Evolutionary conservation across 2,888 invertebrate species (phyloP).

Genomic region (Apotomis turbidana): DNA sequence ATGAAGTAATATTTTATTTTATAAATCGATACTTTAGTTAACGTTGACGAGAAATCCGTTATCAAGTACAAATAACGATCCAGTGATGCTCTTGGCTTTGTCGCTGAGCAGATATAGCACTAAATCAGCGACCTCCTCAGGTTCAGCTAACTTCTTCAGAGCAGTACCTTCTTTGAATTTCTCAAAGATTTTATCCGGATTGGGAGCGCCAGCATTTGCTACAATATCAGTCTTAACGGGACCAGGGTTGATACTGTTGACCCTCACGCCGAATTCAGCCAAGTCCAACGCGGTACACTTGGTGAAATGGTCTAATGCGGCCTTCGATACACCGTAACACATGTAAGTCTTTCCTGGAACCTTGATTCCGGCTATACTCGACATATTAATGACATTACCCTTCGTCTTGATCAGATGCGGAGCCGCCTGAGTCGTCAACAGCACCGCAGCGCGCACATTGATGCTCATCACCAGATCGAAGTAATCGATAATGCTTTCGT

Average conservation of each 20-base stretch:
- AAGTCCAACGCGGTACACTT: neutral
- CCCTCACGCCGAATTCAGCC: neutral
- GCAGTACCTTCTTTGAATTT: neutral
- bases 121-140: slow-evolving; percentile 3
- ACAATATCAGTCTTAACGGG: neutral
- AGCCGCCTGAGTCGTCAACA: neutral
- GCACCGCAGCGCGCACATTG: neutral
- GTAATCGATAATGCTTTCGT: neutral
- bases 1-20: too few relatives aligned
- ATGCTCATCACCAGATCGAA: neutral
- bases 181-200: neutral
- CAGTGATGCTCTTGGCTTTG: slow-evolving; percentile 10
- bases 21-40: too few relatives aligned
- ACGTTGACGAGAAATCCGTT: neutral
- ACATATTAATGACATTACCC: slow-evolving; percentile 8
- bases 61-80: neutral
- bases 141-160: neutral
- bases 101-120: neutral
- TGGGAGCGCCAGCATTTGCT: neutral
- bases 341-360: neutral
- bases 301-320: neutral
- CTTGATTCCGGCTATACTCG: neutral
- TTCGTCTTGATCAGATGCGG: slow-evolving; percentile 2
- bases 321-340: neutral
- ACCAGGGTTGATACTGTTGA: neutral